phyloP scores from a whole-genome alignment of 2,888 invertebrate species.

The Hermodice carunculata region DNA sequence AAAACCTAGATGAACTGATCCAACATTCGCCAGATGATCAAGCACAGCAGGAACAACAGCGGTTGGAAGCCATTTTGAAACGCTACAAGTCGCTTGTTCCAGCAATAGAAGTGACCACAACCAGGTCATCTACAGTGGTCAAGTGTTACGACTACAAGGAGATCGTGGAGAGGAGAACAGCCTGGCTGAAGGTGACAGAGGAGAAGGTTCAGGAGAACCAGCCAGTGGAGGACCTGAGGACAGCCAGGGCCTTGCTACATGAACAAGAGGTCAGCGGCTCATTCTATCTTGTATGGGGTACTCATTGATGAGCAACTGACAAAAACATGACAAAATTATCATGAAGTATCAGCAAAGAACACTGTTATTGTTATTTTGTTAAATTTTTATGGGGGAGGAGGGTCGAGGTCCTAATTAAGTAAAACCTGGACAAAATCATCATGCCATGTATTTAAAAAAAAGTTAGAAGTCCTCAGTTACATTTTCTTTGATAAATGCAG shows the following conservation, averaged over 20 bases:
- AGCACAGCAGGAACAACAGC: constrained; percentile 83
- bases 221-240: constrained; percentile 79
- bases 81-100: constrained; percentile 85
- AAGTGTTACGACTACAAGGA: constrained; percentile 93
- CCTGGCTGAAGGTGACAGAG: constrained; percentile 69
- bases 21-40: constrained; percentile 85
- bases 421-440: too few species aligned
- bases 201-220: constrained; percentile 69
- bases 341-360: too few species aligned
- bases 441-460: too few species aligned
- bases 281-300: too few species aligned
- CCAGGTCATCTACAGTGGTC: constrained; percentile 91
- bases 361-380: too few species aligned
- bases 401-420: too few species aligned
- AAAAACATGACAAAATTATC: too few species aligned
- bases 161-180: constrained; percentile 84
- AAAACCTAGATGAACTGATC: constrained; percentile 87
- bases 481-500: background rate
- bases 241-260: constrained; percentile 81
- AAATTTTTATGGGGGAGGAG: too few species aligned
- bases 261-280: constrained; percentile 82
- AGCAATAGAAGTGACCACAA: constrained; percentile 91
- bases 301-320: too few species aligned
- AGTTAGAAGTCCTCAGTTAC: too few species aligned
- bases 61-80: constrained; percentile 84